These are phyloP conservation scores for Harpalus rubripes DNA, from an alignment of 2,888 invertebrate genomes.

Conservation along the genomic window DNA sequence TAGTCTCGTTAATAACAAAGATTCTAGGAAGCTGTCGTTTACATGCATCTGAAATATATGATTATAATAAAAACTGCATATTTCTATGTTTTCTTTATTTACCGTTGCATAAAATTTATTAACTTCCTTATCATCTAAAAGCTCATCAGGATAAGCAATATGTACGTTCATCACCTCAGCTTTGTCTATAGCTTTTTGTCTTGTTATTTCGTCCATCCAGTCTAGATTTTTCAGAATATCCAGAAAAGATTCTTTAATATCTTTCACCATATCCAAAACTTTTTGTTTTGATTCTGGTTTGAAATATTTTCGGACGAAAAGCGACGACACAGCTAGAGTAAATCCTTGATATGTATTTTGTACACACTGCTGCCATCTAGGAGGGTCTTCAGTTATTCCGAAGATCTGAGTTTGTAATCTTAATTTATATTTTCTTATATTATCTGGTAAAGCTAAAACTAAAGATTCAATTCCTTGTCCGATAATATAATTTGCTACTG, in stretches of 20 bases:
- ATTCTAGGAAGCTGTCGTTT: slow-evolving; percentile 84
- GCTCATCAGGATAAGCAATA: slow-evolving; percentile 60
- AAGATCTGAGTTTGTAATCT: background rate
- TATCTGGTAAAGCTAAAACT: slow-evolving; percentile 12
- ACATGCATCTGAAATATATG: slow-evolving; percentile 82
- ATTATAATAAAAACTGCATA: too few species aligned
- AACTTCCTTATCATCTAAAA: slow-evolving; percentile 35
- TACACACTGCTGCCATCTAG: slow-evolving; percentile 48
- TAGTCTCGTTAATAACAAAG: slow-evolving; percentile 87
- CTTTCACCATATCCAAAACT: slow-evolving; percentile 72
- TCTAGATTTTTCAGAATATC: slow-evolving; percentile 72
- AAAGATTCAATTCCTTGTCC: slow-evolving; percentile 4
- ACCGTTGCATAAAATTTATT: slow-evolving; percentile 54
- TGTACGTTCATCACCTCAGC: slow-evolving; percentile 67
- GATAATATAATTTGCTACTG: slow-evolving; percentile 46
- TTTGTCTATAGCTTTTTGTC: slow-evolving; percentile 72
- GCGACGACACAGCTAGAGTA: slow-evolving; percentile 22
- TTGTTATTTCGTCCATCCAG: slow-evolving; percentile 75
- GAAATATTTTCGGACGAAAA: slow-evolving; percentile 73
- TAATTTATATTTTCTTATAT: slow-evolving; percentile 16
- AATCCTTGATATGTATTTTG: slow-evolving; percentile 17
- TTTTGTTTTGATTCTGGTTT: slow-evolving; percentile 72
- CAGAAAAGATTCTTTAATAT: slow-evolving; percentile 74
- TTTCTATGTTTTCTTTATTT: slow-evolving; percentile 8
- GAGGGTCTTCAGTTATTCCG: slow-evolving; percentile 36